Percentiles rank a stretch among this genome's conserved stretches.
These are phyloP conservation scores for Labeo rohita DNA, from an alignment of 2,113 vertebrate species.

Conservation along the genomic window DNA sequence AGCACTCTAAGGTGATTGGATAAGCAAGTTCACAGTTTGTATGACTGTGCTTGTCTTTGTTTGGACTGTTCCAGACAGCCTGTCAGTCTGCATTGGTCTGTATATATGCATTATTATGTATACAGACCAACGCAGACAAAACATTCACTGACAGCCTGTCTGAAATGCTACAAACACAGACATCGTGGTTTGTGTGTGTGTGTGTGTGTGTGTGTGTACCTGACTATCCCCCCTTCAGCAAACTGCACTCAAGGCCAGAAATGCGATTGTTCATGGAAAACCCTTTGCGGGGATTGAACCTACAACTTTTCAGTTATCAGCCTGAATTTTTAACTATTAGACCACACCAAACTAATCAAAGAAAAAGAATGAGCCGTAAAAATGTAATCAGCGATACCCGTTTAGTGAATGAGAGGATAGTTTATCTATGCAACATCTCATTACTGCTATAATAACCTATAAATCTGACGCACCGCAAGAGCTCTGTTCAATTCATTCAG, in stretches of 20 bases:
- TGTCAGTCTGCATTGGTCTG: background rate
- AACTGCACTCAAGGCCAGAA: background rate
- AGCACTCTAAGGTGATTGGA: background rate
- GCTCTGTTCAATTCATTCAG: background rate
- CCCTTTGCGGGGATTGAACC: background rate
- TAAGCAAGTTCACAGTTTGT: background rate
- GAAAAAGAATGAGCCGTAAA: background rate
- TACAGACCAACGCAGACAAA: background rate
- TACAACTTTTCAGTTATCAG: background rate
- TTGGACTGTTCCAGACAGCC: background rate
- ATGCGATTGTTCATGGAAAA: background rate
- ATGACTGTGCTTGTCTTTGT: background rate
- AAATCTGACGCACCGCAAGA: background rate
- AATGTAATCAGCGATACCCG: background rate
- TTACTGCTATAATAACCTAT: constrained; percentile 26
- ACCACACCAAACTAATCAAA: background rate
- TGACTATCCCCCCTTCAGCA: background rate
- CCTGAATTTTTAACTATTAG: background rate
- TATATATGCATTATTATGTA: background rate
- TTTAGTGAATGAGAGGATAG: background rate
- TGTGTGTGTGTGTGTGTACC: background rate
- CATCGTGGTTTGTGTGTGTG: background rate
- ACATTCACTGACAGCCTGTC: background rate
- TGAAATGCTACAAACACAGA: background rate
- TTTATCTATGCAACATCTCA: constrained; percentile 3